A percentile compares a stretch with the other conserved stretches of the same genome.
These are phyloP conservation scores for Graphium colonna DNA, from an alignment of 2,888 invertebrate genomes.

Conservation along the genomic window DNA sequence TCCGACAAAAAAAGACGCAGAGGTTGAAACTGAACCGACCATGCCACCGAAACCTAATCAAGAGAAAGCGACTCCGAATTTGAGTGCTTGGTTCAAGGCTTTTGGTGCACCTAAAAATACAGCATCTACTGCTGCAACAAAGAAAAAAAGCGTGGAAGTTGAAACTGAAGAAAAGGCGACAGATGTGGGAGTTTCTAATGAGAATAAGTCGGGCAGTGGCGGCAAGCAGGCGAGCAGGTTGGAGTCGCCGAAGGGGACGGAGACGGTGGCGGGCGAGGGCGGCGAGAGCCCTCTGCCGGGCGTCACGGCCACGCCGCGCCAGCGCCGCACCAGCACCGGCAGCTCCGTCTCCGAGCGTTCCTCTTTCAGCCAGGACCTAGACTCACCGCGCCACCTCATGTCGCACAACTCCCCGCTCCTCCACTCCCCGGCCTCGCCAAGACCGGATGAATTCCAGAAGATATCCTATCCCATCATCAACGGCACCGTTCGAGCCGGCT, in stretches of 20 bases:
- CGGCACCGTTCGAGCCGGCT: conserved; percentile 91
- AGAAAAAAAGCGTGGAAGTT: conserved; percentile 81
- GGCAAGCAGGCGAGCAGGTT: conserved; percentile 55
- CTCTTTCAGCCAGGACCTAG: conserved; percentile 88
- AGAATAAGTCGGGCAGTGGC: conserved; percentile 51
- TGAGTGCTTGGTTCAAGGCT: conserved; percentile 95
- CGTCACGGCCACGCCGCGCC: conserved; percentile 66
- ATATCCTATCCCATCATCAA: conserved; percentile 88
- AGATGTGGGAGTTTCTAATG: conserved; percentile 45
- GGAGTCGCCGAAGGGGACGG: conserved; percentile 63
- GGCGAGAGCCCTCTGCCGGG: conserved; percentile 63
- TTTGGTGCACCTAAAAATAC: conserved; percentile 91
- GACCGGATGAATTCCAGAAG: conserved; percentile 84
- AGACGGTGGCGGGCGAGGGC: conserved; percentile 65
- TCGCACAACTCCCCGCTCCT: conserved; percentile 87
- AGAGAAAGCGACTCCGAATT: conserved; percentile 89
- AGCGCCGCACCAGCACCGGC: conserved; percentile 87
- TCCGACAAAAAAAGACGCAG: conserved; percentile 59
- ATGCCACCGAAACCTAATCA: conserved; percentile 68
- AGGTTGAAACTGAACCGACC: conserved; percentile 63
- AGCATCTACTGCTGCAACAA: conserved; percentile 66
- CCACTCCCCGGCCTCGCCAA: conserved; percentile 88
- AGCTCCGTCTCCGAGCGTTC: conserved; percentile 89
- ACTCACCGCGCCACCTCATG: conserved; percentile 86
- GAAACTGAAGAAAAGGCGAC: conserved; percentile 65